Evolutionary conservation across 2,888 invertebrate genomes (phyloP), one percentile per base, ranked within the genome.

Genomic region (Spicauda simplicius): DNA sequence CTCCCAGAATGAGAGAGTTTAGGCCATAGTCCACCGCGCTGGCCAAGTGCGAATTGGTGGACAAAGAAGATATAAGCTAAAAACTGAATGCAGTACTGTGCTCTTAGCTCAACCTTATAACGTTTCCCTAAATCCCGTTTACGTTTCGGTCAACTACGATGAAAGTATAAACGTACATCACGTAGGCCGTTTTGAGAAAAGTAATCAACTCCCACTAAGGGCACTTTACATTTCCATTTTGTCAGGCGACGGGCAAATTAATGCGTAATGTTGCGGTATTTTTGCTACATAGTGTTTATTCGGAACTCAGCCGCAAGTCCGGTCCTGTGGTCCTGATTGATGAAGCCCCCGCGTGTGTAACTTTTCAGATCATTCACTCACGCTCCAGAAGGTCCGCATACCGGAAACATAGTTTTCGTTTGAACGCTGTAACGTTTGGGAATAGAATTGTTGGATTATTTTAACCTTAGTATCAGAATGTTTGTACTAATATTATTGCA

Each of bases 341-440:
- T 85, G 78, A 76, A 77, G 76, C 73, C 77, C 80, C 82, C 80
- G 85, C 88, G 85, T 87, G 85, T 88, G 78, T 78, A 91, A 91
- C 83, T 91, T 91, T 90, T 86, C 81, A 86, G 89, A 92, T 91
- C 90, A 89, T 84, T 91, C 91, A 91, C 89, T 89, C 84, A 82
- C 87, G 84, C 85, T 77, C 78, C 83, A 82, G 83, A 84, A 82
- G 82, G 78, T 77, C 74, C 73, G 67, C 64, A 59, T 25, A 45
- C 48, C 58, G 25, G 58, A 7, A 59, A 48, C 37, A 48, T 25
- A 58, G 14, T 45, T 58, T 25, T 58, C 45, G 19, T 41, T 45
- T 12, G 37, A 37, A 37, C 37, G 37, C n/a, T 6, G 41, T 41
- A 41, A 45, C 6, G 45, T 45, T n/a, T n/a, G 45, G n/a, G 45